Evolutionary conservation across 92 coral and sea anemone species (phyloP), one percentile per base, ranked within the genome.

Genomic region (Galaxea fascicularis): DNA sequence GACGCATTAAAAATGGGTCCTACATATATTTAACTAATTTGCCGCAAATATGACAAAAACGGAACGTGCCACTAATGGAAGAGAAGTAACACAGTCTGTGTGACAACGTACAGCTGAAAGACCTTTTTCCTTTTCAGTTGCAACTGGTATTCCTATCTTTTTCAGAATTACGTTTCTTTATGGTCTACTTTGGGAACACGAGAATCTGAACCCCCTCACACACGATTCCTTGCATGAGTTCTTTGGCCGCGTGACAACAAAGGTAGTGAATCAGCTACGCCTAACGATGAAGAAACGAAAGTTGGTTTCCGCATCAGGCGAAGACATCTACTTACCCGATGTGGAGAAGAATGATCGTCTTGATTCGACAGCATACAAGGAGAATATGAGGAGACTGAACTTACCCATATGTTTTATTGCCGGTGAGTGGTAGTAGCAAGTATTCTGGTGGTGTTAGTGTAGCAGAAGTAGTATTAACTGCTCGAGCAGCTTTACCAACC

Each of bases 141-240:
- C n/a, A n/a, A n/a, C n/a, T n/a, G n/a, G n/a, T n/a, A n/a, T n/a
- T n/a, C n/a, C n/a, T 18, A 8, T 12, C 21, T 10, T 25, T 35
- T 24, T 8, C 31, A 88, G 92, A 65, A 59, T 88, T 26, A 82
- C 75, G 5, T 89, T 89, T 54, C 29, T 77, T 27, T 89, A 83
- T 26, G 92, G 92, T 44, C 57, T 89, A 17, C 28, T 89, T 41
- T 83, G 81, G 84, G 89, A 89, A 67, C 92, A 89, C 47, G 74
- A 62, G 35, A 83, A 89, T 25, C 85, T 89, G 15, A 89, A 51
- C 51, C 72, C 82, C 49, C 78, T 89, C 2, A 35, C 41, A 2
- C 41, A 35, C 41, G 41, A 35, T 35, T 2, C 41, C 6, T 35
- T 35, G 41, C 92, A 89, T 75, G 92, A 89, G 72, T 83, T 89